phyloP scores from a whole-genome alignment of 2,113 vertebrate species.

The Bufo bufo region DNA sequence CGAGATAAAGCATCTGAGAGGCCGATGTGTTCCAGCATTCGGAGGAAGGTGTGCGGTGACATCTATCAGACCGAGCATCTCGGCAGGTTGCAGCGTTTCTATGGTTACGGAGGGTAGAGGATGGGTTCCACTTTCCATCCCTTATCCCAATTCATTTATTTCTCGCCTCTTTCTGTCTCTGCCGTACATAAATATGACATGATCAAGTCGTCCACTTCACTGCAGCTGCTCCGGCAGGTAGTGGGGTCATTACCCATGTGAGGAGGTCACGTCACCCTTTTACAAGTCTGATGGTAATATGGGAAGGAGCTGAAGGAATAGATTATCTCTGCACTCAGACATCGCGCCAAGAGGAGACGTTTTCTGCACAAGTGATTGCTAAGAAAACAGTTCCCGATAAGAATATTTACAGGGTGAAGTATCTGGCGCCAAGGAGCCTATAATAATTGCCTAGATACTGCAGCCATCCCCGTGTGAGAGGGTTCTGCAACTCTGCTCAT shows the following conservation, averaged over 20 bases:
- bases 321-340: background rate
- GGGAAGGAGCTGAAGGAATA: background rate
- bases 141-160: constrained; percentile 22
- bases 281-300: background rate
- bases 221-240: background rate
- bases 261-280: background rate
- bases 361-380: background rate
- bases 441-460: too few species aligned
- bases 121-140: background rate
- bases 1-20: background rate
- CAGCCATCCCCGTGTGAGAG: too few species aligned
- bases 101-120: constrained; percentile 39
- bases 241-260: background rate
- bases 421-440: background rate
- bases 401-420: constrained; percentile 7
- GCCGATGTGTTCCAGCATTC: background rate
- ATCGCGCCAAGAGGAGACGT: background rate
- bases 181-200: constrained; percentile 26
- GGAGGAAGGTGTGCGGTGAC: background rate
- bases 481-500: too few species aligned
- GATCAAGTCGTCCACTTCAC: background rate
- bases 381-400: background rate
- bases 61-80: constrained; percentile 41
- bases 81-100: constrained; percentile 37
- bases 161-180: background rate